Conservation (phyloP, 2,888 invertebrate species). For the Vanessa cardui region DNA sequence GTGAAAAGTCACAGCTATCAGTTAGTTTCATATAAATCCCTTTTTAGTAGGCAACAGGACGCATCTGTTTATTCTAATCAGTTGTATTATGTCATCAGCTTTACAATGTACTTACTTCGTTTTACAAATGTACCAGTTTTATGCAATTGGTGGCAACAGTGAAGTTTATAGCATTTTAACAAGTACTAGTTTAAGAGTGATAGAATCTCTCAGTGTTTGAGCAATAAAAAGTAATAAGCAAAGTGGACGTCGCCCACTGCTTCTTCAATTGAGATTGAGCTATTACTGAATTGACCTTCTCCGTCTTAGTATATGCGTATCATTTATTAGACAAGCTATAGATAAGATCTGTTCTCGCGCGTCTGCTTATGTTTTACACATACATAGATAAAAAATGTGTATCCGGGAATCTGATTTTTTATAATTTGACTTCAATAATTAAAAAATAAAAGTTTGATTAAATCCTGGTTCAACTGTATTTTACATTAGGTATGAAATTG, state of each 20-base stretch:
- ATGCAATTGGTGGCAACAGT: conserved; percentile 22
- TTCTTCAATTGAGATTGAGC: conserved; percentile 70
- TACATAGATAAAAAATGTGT: not conserved
- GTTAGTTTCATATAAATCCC: conserved; percentile 17
- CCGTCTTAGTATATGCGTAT: conserved; percentile 50
- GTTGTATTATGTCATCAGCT: conserved; percentile 18
- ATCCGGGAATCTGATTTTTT: not conserved
- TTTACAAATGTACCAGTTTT: conserved; percentile 16
- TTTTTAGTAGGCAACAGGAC: conserved; percentile 19
- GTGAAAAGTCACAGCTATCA: not conserved
- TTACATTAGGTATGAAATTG: not conserved
- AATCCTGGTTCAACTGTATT: not conserved
- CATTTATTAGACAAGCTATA: conserved; percentile 17
- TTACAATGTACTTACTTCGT: conserved; percentile 11
- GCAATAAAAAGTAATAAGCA: conserved; percentile 57
- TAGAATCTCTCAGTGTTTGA: conserved; percentile 55
- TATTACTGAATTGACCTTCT: conserved; percentile 68
- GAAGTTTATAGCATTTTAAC: conserved; percentile 42
- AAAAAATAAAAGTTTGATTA: not conserved
- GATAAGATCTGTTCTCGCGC: conserved; percentile 1
- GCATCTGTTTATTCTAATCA: conserved; percentile 18
- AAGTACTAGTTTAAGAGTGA: conserved; percentile 49
- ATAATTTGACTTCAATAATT: too few species aligned
- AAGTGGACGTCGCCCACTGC: conserved; percentile 67
- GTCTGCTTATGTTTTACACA: not conserved